These are phyloP conservation scores for Dermatemys mawii DNA, from an alignment of 2,113 vertebrate genomes.

Conservation along the genomic window DNA sequence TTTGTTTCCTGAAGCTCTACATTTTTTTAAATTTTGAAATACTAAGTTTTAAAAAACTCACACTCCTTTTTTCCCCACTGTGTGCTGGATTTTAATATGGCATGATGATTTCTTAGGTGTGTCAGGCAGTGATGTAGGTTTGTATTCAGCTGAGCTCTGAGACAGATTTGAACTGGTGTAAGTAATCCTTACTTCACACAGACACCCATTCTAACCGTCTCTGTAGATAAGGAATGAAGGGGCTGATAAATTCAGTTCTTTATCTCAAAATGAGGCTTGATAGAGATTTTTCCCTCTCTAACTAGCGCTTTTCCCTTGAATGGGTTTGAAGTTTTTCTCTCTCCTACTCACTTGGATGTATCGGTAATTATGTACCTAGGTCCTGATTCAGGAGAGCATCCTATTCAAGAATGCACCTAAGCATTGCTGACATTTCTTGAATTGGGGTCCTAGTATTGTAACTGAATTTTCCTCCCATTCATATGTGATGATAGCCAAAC, in stretches of 20 bases:
- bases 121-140: neutral
- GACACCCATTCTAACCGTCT: too few species aligned
- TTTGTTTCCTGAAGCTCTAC: neutral
- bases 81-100: neutral
- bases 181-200: neutral
- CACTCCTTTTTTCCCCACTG: neutral
- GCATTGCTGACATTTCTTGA: neutral
- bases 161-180: neutral
- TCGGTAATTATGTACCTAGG: neutral
- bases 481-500: neutral
- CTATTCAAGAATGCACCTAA: neutral
- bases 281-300: neutral
- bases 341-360: neutral
- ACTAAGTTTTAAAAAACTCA: rapidly evolving
- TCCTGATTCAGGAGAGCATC: neutral
- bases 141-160: neutral
- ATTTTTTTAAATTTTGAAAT: neutral
- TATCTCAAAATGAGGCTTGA: neutral
- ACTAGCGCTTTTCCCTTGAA: neutral
- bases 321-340: neutral
- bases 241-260: neutral
- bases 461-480: neutral
- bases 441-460: neutral
- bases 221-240: neutral
- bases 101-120: rapidly evolving